Evolutionary conservation across 2,888 invertebrate genomes (phyloP), one percentile per base, ranked within the genome.

Genomic region (Diaphora mendica): DNA sequence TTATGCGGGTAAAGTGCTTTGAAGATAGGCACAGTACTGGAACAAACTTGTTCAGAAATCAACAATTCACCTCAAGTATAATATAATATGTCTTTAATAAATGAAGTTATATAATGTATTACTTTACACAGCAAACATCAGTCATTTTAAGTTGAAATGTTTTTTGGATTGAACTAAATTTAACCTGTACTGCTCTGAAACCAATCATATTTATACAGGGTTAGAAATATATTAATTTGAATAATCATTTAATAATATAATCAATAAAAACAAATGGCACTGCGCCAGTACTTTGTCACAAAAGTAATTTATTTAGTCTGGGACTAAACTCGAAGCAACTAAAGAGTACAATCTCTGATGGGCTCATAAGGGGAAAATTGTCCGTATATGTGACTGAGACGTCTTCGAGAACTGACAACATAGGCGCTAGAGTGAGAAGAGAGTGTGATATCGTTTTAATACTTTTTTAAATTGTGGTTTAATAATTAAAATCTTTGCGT

Each of bases 1-100:
- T 73, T 72, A 70, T 75, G 78, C 67, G 75, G 78, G 79, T 77
- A 79, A 77, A 71, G 68, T 70, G 72, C 70, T 71, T 64, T 88
- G 92, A 92, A 91, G 82, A 67, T 88, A 86, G 87, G 75, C 51
- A 75, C 85, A 82, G 70, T 72, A 75, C 68, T 86, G 86, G 84
- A 73, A 87, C 67, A 20, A 59, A 42, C 33, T 42, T 62, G 66
- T 30, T 64, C 35, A 55, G 42, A 73, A 35, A 64, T 69, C 11
- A 23, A 33, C 48, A 23, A 51, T 70, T 44, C 44, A 23, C 64
- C 15, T 42, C 26, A 66, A 66, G 4, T 26, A 15, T 66, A 15
- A 13, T 26, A 3, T 0, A 20, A 51, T 26, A 11, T 11, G 26
- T 4, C n/a, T 59, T 0, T 13, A 5, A 4, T 15, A 51, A 1